Conservation (phyloP, 1,140 invertebrate species). For the Ips nitidus region DNA sequence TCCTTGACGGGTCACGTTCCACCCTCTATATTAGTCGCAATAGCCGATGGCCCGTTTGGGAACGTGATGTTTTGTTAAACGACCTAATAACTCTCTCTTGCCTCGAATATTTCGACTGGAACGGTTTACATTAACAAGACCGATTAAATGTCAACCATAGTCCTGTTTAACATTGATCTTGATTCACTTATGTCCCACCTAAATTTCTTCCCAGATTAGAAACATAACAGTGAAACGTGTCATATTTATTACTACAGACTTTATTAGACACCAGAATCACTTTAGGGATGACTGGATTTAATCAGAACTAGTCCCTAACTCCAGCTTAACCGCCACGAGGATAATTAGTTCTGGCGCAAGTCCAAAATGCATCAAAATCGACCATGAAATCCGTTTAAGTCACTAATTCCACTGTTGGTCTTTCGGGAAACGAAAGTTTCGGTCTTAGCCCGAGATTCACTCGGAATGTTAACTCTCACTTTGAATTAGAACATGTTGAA, state of each 20-base stretch:
- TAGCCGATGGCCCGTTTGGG: neutral
- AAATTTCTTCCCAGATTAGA: neutral
- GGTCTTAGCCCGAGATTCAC: neutral
- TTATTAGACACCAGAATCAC: neutral
- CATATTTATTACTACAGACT: neutral
- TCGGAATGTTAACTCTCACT: too few species aligned
- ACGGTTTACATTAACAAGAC: neutral
- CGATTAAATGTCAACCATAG: neutral
- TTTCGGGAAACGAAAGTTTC: neutral
- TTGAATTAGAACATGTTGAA: too few species aligned
- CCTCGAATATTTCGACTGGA: neutral
- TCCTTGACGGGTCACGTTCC: conserved; percentile 2
- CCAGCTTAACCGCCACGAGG: neutral
- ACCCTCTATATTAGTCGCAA: neutral
- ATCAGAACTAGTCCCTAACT: neutral
- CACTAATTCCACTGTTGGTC: neutral
- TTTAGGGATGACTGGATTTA: neutral
- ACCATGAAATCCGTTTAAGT: neutral
- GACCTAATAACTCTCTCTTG: conserved; percentile 3
- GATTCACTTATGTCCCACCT: neutral
- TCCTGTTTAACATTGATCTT: neutral
- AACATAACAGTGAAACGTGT: neutral
- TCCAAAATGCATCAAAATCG: conserved; percentile 2
- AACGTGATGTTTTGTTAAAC: conserved; percentile 6
- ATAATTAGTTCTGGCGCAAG: neutral